These are phyloP conservation scores for Acleris holmiana DNA, from an alignment of 2,888 invertebrate genomes.

Conservation along the genomic window DNA sequence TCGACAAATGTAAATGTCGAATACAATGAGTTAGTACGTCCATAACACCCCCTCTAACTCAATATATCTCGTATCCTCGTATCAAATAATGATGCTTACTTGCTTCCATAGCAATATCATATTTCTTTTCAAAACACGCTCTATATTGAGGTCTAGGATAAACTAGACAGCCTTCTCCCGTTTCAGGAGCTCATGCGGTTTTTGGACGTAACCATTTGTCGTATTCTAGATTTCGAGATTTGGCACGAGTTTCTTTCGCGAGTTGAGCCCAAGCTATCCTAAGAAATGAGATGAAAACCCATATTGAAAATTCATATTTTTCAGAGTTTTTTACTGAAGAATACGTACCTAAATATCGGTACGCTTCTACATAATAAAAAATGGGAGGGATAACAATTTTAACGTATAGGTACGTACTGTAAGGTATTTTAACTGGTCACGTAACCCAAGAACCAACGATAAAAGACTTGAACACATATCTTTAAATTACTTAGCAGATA, in stretches of 20 bases:
- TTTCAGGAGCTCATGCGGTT: constrained; percentile 21
- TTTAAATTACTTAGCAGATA: no score
- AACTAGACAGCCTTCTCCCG: constrained; percentile 35
- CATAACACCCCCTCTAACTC: neutral
- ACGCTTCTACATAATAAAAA: no score
- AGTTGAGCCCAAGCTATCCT: constrained; percentile 7
- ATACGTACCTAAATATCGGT: no score
- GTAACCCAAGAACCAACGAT: no score
- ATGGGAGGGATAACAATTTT: no score
- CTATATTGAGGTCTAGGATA: constrained; percentile 44
- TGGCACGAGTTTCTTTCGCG: constrained; percentile 27
- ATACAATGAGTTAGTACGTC: constrained; percentile 2
- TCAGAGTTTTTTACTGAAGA: no score
- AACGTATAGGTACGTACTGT: no score
- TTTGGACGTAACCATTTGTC: constrained; percentile 32
- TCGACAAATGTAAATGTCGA: neutral
- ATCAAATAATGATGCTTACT: constrained; percentile 11
- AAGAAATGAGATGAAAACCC: constrained; percentile 12
- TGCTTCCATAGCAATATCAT: constrained; percentile 33
- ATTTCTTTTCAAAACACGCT: constrained; percentile 45
- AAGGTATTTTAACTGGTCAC: no score
- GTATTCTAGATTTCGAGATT: constrained; percentile 34
- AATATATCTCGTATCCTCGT: constrained; percentile 7
- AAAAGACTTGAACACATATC: no score
- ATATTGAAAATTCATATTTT: neutral